Conservation (phyloP, 2,797 vertebrate genomes). For the Ceyx erithaca region DNA sequence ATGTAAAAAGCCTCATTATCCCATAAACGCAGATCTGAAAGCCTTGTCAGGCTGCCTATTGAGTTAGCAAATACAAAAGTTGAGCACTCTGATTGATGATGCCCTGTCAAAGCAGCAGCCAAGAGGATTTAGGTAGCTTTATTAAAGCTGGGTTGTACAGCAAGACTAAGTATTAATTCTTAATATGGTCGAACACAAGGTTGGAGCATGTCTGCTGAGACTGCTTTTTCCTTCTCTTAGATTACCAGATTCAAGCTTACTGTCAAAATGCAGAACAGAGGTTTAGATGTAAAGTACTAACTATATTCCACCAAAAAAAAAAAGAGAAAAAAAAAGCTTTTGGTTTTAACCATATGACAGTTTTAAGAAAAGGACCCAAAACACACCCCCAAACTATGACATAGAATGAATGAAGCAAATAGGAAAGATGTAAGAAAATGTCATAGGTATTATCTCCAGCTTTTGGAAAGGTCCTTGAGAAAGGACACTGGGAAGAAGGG, state of each 20-base stretch:
- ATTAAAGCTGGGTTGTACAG: constrained; percentile 73
- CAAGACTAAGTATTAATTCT: constrained; percentile 82
- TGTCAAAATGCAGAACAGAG: constrained; percentile 77
- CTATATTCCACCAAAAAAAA: background rate
- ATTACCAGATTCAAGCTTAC: constrained; percentile 87
- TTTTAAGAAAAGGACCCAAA: background rate
- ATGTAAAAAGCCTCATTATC: constrained; percentile 65
- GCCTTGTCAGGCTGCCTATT: constrained; percentile 61
- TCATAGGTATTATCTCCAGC: background rate
- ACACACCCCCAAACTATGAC: background rate
- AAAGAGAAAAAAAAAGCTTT: background rate
- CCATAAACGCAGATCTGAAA: constrained; percentile 53
- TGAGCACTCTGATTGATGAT: constrained; percentile 64
- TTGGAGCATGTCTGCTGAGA: constrained; percentile 81
- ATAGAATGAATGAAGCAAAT: fast-evolving
- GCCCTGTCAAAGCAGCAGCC: constrained; percentile 61
- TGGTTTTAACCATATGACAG: background rate
- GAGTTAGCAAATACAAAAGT: constrained; percentile 72
- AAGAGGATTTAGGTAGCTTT: constrained; percentile 73
- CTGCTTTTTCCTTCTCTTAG: constrained; percentile 79
- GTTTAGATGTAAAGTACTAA: constrained; percentile 36
- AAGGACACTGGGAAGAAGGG: fast-evolving
- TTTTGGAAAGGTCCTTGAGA: background rate
- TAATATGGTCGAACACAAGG: constrained; percentile 82
- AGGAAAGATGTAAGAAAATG: background rate